A percentile compares a stretch with the other conserved stretches of the same genome.
These are phyloP conservation scores for Perizoma affinitatum DNA, from an alignment of 2,888 invertebrate genomes.

Conservation along the genomic window DNA sequence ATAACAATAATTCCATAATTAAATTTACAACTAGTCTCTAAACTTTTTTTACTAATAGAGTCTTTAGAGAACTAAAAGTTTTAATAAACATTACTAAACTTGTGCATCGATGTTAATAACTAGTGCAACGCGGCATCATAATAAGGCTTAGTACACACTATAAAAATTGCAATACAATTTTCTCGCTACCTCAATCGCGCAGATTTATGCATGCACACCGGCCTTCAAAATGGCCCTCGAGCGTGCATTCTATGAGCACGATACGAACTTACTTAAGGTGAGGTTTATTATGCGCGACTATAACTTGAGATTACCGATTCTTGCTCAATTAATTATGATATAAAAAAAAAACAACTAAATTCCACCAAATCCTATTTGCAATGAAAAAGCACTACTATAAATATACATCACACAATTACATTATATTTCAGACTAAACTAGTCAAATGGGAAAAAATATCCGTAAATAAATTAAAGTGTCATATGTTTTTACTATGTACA, in stretches of 20 bases:
- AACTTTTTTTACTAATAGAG: no score
- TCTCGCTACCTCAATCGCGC: slow-evolving; percentile 24
- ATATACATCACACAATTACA: no score
- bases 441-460: no score
- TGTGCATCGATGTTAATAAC: slow-evolving; percentile 10
- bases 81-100: slow-evolving; percentile 7
- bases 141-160: slow-evolving; percentile 23
- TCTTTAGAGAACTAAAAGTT: no score
- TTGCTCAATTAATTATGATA: no score
- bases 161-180: slow-evolving; percentile 27
- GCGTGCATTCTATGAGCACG: slow-evolving; percentile 45
- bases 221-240: slow-evolving; percentile 48
- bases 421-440: no score
- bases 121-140: slow-evolving; percentile 16
- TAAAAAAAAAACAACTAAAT: no score
- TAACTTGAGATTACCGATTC: neutral
- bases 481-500: no score
- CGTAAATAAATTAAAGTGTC: no score
- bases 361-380: no score
- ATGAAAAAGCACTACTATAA: no score
- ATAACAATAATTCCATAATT: neutral
- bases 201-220: slow-evolving; percentile 54
- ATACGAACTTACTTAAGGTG: slow-evolving; percentile 38
- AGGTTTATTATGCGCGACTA: neutral
- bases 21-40: no score